Conservation (phyloP, 2,888 invertebrate species). For the Agrochola litura region DNA sequence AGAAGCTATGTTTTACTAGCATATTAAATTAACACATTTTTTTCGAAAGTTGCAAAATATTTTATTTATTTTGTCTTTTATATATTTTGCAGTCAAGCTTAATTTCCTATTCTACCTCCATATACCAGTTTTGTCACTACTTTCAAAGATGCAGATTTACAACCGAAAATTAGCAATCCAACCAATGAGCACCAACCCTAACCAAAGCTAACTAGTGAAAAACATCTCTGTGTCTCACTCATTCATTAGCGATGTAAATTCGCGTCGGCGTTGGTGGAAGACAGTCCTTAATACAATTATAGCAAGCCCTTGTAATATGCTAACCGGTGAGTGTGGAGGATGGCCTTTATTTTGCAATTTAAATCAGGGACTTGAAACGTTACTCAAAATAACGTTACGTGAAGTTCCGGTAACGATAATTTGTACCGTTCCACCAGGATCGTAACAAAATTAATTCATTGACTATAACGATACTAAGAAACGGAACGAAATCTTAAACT, state of each 20-base stretch:
- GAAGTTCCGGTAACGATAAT: too few relatives aligned
- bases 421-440: too few relatives aligned
- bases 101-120: not conserved
- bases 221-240: conserved; percentile 72
- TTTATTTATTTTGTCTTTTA: too few relatives aligned
- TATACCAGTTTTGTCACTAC: too few relatives aligned
- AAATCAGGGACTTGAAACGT: too few relatives aligned
- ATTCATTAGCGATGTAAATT: conserved; percentile 85
- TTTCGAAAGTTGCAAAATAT: not conserved
- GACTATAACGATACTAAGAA: too few relatives aligned
- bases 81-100: not conserved
- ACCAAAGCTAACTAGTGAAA: conserved; percentile 70
- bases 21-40: not conserved
- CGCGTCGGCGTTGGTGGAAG: conserved; percentile 56
- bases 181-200: conserved; percentile 55
- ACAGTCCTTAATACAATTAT: conserved; percentile 78
- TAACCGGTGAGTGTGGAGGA: conserved; percentile 70
- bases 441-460: too few relatives aligned
- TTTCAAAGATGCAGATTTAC: not conserved
- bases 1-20: too few relatives aligned
- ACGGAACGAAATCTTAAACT: too few relatives aligned
- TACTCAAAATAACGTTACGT: too few relatives aligned
- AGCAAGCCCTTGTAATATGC: conserved; percentile 78
- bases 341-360: conserved; percentile 68
- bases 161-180: not conserved